Evolutionary conservation across 53 echinoderm and acorn worm species (phyloP), one percentile per base, ranked within the genome.

Genomic region (Holothuria scabra): DNA sequence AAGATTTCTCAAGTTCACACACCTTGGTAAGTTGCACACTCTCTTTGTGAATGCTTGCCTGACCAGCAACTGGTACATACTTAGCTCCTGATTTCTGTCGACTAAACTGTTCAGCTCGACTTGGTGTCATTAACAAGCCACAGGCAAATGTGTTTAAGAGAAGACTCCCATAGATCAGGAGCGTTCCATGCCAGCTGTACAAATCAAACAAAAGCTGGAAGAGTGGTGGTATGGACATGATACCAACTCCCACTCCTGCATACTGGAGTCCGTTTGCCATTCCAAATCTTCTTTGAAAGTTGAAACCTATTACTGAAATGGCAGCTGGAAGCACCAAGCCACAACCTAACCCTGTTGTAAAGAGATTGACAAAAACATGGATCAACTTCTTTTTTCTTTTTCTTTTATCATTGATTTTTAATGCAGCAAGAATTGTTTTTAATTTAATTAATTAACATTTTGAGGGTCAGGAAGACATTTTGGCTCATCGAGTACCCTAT

Each of bases 221-320:
- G 3, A 81, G 4, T 0, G 64, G 82, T n/a, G 82, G 82, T n/a
- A 81, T 64, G 23, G 28, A 38, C 82, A 81, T 81, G 20, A 81
- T 81, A 61, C 82, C 82, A 26, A 81, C 82, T 9, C 82, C 82
- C 3, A 81, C 82, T 12, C 82, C 82, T 19, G 82, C 65, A 24
- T 81, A 81, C 65, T 81, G 82, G 13, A 81, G 46, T 22, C 82
- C 82, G 41, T 81, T 81, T 4, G 82, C 82, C 11, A 81, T 30
- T 28, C 82, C 65, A 18, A 38, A 81, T 41, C 61, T 34, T 20
- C 35, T 49, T 61, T 81, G 62, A 63, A 81, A 81, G 64, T 81
- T 81, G 11, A 81, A 81, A n/a, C 82, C 82, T 60, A 81, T 64
- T 34, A 81, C 82, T 4, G 62, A 81, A 63, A 81, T 64, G 8